These are phyloP conservation scores for Eretmocerus hayati DNA, from an alignment of 2,888 invertebrate species.

Conservation along the genomic window DNA sequence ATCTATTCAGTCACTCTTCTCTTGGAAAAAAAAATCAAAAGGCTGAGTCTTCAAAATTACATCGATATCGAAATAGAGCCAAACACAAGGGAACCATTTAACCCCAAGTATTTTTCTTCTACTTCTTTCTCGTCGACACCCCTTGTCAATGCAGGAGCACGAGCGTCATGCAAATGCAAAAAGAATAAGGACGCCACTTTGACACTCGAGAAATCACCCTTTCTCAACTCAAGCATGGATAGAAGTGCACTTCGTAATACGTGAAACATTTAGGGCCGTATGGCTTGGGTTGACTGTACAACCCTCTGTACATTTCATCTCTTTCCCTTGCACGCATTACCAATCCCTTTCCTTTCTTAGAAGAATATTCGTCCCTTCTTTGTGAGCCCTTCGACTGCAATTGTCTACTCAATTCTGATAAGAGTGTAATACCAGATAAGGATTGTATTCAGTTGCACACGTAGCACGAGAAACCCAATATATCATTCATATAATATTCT, in stretches of 20 bases:
- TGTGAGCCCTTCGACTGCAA: not conserved
- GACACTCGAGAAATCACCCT: too few relatives aligned
- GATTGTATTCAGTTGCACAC: not conserved
- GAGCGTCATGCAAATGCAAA: too few relatives aligned
- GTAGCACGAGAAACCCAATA: too few relatives aligned
- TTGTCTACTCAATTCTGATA: slow-evolving; percentile 3
- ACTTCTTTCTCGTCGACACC: slow-evolving; percentile 1
- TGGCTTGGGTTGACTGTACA: slow-evolving; percentile 16
- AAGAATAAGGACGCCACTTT: too few relatives aligned
- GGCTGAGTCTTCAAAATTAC: too few relatives aligned
- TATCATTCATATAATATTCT: too few relatives aligned
- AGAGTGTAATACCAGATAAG: slow-evolving; percentile 14
- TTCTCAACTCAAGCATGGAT: slow-evolving; percentile 25
- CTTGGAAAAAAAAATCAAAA: too few relatives aligned
- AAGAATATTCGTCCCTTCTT: not conserved
- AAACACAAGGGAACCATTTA: too few relatives aligned
- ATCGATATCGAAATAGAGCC: too few relatives aligned
- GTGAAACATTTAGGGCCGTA: slow-evolving; percentile 26
- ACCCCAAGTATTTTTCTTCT: too few relatives aligned
- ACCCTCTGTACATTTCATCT: slow-evolving; percentile 7
- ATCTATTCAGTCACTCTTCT: too few relatives aligned
- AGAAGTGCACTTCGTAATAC: slow-evolving; percentile 31
- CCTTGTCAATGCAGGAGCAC: too few relatives aligned
- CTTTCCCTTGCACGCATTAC: slow-evolving; percentile 3
- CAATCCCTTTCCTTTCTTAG: slow-evolving; percentile 4